Conservation (phyloP, 2,113 vertebrate species). For the Sialia sialis region DNA sequence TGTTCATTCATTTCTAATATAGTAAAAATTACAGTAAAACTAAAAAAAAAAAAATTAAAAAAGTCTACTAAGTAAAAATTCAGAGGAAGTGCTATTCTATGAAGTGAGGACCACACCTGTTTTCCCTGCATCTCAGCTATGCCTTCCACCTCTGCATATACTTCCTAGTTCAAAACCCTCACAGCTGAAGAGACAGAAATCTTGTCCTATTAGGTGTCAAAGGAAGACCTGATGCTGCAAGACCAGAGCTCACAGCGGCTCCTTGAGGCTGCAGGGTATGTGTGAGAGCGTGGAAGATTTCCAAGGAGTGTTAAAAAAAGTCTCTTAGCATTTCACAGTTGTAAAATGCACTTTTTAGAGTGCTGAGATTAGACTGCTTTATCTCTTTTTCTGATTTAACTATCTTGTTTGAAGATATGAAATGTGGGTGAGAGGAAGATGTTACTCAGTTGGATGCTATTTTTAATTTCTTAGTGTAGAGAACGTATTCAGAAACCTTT, state of each 20-base stretch:
- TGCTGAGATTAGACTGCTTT: background rate
- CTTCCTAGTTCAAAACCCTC: background rate
- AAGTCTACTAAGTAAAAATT: background rate
- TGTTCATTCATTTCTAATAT: background rate
- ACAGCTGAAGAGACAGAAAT: background rate
- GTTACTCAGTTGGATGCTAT: background rate
- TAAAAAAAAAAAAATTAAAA: background rate
- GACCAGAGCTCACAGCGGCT: background rate
- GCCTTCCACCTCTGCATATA: background rate
- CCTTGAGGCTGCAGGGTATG: background rate
- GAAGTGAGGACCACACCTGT: background rate
- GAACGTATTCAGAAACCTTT: constrained; percentile 15
- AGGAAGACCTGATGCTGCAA: background rate
- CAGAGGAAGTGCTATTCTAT: background rate
- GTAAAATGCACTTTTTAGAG: background rate
- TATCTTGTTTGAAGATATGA: background rate
- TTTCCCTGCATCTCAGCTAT: background rate
- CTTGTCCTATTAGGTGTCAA: background rate
- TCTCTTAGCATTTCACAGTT: background rate
- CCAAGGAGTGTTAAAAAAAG: background rate
- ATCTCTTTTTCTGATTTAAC: background rate
- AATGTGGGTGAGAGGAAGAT: background rate
- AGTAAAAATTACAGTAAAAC: background rate
- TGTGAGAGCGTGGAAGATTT: background rate
- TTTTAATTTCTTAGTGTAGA: constrained; percentile 14